These are phyloP conservation scores for Dendroctonus ponderosae DNA, from an alignment of 1,140 invertebrate genomes.

Conservation along the genomic window DNA sequence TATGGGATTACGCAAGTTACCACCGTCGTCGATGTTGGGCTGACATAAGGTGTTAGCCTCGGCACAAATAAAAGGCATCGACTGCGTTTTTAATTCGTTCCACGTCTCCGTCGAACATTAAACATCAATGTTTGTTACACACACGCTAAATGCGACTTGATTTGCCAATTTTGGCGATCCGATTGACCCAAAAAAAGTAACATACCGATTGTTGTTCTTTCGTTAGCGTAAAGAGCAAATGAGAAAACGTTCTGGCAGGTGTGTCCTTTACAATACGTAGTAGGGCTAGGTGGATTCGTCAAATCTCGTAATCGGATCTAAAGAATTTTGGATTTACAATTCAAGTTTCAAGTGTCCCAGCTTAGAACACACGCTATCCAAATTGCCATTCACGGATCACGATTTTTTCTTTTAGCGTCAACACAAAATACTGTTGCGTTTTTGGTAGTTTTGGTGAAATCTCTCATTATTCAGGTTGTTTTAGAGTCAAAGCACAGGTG, in stretches of 20 bases:
- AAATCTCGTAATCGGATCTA: too few relatives aligned
- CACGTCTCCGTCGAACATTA: slow-evolving; percentile 29
- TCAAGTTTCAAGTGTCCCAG: too few relatives aligned
- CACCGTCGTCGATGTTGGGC: slow-evolving; percentile 17
- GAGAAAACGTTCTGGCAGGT: slow-evolving; percentile 1
- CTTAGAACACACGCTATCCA: too few relatives aligned
- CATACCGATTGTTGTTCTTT: slow-evolving; percentile 13
- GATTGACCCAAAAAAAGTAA: slow-evolving; percentile 29
- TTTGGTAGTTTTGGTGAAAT: too few relatives aligned
- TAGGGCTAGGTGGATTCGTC: too few relatives aligned
- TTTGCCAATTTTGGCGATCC: slow-evolving; percentile 32
- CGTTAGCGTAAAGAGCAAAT: slow-evolving; percentile 6
- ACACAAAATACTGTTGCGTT: too few relatives aligned
- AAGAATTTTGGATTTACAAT: too few relatives aligned
- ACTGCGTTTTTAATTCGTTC: slow-evolving; percentile 32
- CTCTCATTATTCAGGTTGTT: too few relatives aligned
- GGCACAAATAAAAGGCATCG: slow-evolving; percentile 33
- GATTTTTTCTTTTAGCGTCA: too few relatives aligned
- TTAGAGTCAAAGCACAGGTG: too few relatives aligned
- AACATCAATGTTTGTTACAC: slow-evolving; percentile 23
- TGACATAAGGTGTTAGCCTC: slow-evolving; percentile 37
- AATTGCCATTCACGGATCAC: too few relatives aligned
- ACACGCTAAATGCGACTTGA: slow-evolving; percentile 28
- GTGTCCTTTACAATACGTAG: slow-evolving; percentile 3
- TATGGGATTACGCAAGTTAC: slow-evolving; percentile 19